Evolutionary conservation across 2,888 invertebrate species (phyloP).

Genomic region (Philhelius pedissequus): DNA sequence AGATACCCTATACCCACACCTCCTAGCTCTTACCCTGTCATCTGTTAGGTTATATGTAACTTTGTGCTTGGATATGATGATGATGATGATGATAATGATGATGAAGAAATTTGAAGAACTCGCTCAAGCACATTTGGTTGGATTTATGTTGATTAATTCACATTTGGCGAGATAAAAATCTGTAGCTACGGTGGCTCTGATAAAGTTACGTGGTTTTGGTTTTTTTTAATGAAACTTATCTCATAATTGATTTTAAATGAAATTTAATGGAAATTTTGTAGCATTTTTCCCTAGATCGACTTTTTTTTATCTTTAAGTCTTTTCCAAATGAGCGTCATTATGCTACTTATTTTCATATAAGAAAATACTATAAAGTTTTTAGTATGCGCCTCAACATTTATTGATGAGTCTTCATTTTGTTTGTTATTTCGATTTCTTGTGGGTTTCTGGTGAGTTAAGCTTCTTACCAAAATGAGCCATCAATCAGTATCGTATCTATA

Average conservation of each 20-base stretch:
- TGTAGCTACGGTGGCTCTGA: neutral
- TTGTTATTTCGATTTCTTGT: neutral
- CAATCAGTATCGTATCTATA: conserved; percentile 41
- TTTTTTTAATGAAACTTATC: neutral
- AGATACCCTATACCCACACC: conserved; percentile 4
- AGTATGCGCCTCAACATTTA: neutral
- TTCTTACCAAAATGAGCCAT: conserved; percentile 16
- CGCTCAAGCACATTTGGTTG: conserved; percentile 58
- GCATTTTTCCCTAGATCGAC: neutral
- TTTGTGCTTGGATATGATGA: neutral
- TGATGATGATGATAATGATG: conserved; percentile 14
- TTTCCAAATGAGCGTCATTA: conserved; percentile 28
- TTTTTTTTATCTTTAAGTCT: conserved; percentile 18
- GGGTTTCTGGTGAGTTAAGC: neutral
- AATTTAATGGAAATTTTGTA: conserved; percentile 54
- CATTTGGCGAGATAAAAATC: conserved; percentile 34
- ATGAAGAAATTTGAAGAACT: conserved; percentile 56
- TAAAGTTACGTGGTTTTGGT: neutral
- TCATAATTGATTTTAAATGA: conserved; percentile 62
- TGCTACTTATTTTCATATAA: conserved; percentile 6
- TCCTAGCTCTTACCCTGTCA: too few species aligned
- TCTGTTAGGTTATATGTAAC: neutral
- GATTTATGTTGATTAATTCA: conserved; percentile 66
- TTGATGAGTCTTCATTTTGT: neutral
- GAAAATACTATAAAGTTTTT: conserved; percentile 32